Evolutionary conservation across 2,888 invertebrate species (phyloP), one percentile per base, ranked within the genome.

Genomic region (Andrena marginata): DNA sequence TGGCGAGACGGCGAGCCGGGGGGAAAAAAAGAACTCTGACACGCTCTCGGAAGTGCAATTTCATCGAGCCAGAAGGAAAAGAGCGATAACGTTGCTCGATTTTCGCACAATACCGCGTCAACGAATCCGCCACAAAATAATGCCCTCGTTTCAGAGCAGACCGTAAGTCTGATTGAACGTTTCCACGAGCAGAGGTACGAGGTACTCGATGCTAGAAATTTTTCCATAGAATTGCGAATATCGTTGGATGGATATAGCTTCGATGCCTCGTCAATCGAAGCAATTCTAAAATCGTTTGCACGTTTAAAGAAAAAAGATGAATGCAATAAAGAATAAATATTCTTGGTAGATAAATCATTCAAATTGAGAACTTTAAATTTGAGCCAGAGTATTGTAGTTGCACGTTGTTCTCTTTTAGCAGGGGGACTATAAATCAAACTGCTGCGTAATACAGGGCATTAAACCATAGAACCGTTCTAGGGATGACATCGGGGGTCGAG

Each of bases 381-480:
- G 1, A 42, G 5, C 7, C 16, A 6, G 29, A 7, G 4, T 2
- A 13, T 35, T 3, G 31, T 48, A 49, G 60, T 31, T 29, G 29
- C 20, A 29, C 23, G n/a, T 56, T 64, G 23, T 48, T 70, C 79
- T 63, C 20, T 35, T 13, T 5, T 1, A 23, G 10, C 20, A 56
- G 29, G n/a, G 42, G 16, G 51, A 5, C n/a, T 35, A 42, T 77
- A 69, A 63, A 83, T 75, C 84, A 77, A 83, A 67, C 67, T 64
- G 77, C 65, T 83, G 77, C 83, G 69, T 83, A 83, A 83, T 83
- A 83, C 73, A 70, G 77, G 60, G 73, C 83, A 65, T 83, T 73
- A 83, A 77, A 73, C 72, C 72, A 26, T 76, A 49, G 67, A 60
- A 72, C 69, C 31, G 74, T 70, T 56, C 62, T 56, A 60, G 60